These are phyloP conservation scores for Arvicanthis niloticus DNA, from an alignment of 2,113 vertebrate genomes.

Conservation along the genomic window DNA sequence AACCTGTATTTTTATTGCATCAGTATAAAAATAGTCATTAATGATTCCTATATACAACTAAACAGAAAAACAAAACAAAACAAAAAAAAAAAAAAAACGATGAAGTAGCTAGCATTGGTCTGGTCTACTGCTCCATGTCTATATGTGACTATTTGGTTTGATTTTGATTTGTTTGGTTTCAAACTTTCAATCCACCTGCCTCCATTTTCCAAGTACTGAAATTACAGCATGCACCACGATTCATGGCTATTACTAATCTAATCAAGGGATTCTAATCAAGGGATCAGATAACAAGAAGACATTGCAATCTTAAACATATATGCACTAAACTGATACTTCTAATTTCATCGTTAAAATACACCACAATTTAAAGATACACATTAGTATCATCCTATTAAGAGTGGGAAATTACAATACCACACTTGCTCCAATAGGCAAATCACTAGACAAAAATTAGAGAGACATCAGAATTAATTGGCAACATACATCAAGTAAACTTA, in stretches of 20 bases:
- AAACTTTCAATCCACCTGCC: background rate
- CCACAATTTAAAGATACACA: background rate
- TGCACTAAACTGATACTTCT: background rate
- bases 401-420: background rate
- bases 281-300: background rate
- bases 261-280: background rate
- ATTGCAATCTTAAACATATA: background rate
- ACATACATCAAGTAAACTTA: background rate
- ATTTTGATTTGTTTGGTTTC: background rate
- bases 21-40: conserved; percentile 5
- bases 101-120: background rate
- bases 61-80: background rate
- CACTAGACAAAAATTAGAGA: background rate
- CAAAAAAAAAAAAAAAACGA: background rate
- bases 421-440: background rate
- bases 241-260: background rate
- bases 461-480: background rate
- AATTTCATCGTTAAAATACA: background rate
- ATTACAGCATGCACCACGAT: background rate
- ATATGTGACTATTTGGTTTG: background rate
- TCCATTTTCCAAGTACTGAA: background rate
- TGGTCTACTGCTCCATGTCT: background rate
- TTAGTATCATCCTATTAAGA: background rate
- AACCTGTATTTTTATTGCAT: conserved; percentile 9
- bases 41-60: background rate